These are phyloP conservation scores for Pituophis catenifer DNA, from an alignment of 2,113 vertebrate species.

Conservation along the genomic window DNA sequence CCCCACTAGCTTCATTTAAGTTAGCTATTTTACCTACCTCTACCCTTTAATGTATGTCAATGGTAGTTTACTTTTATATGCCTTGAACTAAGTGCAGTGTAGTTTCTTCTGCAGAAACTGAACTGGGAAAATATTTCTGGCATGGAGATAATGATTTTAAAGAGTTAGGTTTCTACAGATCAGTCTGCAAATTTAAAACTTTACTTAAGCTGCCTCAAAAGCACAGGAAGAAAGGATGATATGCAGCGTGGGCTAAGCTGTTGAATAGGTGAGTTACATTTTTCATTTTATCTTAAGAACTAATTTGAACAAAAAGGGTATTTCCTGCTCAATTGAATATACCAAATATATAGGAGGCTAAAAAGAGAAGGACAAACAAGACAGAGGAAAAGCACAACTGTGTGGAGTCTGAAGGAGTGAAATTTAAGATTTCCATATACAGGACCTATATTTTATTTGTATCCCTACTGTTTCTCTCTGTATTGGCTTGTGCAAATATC, in stretches of 20 bases:
- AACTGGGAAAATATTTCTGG: neutral
- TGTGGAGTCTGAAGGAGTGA: neutral
- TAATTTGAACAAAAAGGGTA: neutral
- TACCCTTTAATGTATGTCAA: neutral
- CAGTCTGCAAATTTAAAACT: neutral
- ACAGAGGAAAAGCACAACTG: neutral
- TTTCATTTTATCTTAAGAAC: neutral
- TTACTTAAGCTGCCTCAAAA: neutral
- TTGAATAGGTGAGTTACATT: neutral
- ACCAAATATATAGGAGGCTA: neutral
- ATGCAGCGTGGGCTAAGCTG: neutral
- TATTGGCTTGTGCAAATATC: neutral
- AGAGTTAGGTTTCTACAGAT: neutral
- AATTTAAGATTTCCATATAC: neutral
- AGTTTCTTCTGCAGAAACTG: neutral
- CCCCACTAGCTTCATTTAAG: neutral
- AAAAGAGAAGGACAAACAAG: neutral
- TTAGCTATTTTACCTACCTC: neutral
- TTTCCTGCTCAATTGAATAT: neutral
- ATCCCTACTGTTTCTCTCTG: neutral
- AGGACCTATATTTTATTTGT: neutral
- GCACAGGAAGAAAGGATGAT: neutral
- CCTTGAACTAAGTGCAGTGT: neutral
- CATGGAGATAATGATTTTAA: neutral
- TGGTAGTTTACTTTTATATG: neutral